These are phyloP conservation scores for Syngnathus scovelli DNA, from an alignment of 2,113 vertebrate species.

Conservation along the genomic window DNA sequence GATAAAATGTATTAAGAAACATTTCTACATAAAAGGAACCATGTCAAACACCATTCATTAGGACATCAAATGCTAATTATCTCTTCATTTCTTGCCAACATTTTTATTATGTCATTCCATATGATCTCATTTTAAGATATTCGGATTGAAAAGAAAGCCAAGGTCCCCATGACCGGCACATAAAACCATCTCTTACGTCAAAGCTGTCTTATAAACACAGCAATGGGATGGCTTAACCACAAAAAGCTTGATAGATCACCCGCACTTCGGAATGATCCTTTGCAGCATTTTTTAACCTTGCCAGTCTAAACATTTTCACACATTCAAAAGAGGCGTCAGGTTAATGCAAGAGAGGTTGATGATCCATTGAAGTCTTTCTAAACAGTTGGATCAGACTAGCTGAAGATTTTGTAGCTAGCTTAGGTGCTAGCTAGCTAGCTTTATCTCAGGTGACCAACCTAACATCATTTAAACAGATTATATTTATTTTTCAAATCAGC, in stretches of 20 bases:
- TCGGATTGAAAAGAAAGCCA: constrained; percentile 12
- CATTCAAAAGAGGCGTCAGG: constrained; percentile 44
- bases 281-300: constrained; percentile 33
- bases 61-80: neutral
- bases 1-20: too few relatives aligned
- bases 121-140: neutral
- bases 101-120: neutral
- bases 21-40: neutral
- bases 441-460: constrained; percentile 59
- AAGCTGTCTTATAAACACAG: constrained; percentile 23
- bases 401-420: constrained; percentile 2
- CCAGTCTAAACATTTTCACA: constrained; percentile 67
- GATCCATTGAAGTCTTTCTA: constrained; percentile 39
- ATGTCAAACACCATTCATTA: neutral
- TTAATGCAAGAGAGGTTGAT: constrained; percentile 39
- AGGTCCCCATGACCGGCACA: constrained; percentile 15
- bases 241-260: constrained; percentile 32
- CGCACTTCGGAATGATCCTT: constrained; percentile 53
- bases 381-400: constrained; percentile 39
- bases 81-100: neutral
- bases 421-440: too few relatives aligned
- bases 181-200: neutral
- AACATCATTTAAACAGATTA: constrained; percentile 47
- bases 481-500: constrained; percentile 69
- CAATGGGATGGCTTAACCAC: constrained; percentile 8